phyloP scores from a whole-genome alignment of 2,888 invertebrate genomes.

The Girardia tigrina region DNA sequence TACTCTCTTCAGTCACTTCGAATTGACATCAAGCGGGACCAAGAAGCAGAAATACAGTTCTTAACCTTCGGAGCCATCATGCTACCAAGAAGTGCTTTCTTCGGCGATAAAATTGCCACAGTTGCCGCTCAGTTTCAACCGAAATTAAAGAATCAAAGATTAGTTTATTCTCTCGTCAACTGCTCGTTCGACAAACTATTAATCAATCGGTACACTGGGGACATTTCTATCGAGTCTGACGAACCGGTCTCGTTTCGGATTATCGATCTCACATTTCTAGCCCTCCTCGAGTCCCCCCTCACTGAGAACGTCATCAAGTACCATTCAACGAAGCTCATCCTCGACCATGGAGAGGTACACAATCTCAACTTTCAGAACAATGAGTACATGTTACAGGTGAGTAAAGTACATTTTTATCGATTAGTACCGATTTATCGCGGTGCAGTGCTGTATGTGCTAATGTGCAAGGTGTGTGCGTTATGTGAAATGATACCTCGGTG shows the following conservation, averaged over 20 bases:
- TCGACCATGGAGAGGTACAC: background rate
- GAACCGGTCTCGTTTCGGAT: background rate
- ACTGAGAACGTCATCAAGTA: background rate
- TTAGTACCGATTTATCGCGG: too few relatives aligned
- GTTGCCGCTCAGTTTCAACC: background rate
- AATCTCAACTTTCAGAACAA: constrained; percentile 5
- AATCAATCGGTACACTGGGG: background rate
- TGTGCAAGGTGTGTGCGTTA: too few relatives aligned
- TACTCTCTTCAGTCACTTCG: background rate
- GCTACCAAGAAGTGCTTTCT: background rate
- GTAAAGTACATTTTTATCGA: too few relatives aligned
- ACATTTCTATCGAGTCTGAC: background rate
- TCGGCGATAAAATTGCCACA: background rate
- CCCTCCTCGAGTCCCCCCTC: background rate
- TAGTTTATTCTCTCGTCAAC: background rate
- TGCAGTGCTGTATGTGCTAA: too few relatives aligned
- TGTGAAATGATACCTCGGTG: too few relatives aligned
- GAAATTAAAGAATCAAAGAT: background rate
- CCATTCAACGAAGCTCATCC: background rate
- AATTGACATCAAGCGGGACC: background rate
- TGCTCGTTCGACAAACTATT: background rate
- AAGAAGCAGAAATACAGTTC: background rate
- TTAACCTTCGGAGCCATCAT: background rate
- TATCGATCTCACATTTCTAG: background rate
- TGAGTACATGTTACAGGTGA: background rate